A percentile compares a stretch with the other conserved stretches of the same genome.
These are phyloP conservation scores for Aricia artaxerxes DNA, from an alignment of 2,888 invertebrate species.

Conservation along the genomic window DNA sequence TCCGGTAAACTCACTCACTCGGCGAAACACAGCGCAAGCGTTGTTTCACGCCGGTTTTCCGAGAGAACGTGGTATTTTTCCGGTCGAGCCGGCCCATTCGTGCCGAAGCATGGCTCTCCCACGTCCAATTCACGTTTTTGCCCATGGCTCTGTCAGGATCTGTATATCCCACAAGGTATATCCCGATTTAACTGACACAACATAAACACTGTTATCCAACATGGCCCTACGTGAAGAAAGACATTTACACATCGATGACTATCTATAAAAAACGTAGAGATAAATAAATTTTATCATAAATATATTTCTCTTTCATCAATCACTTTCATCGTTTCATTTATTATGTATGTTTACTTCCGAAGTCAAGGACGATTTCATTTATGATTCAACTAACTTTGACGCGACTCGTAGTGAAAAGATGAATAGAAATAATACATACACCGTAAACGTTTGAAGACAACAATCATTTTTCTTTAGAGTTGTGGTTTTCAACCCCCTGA, in stretches of 20 bases:
- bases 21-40: too few relatives aligned
- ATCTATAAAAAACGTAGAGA: neutral
- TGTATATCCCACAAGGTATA: too few relatives aligned
- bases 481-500: neutral
- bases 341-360: neutral
- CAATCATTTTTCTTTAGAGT: neutral
- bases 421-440: neutral
- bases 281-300: neutral
- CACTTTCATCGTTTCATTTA: neutral
- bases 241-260: neutral
- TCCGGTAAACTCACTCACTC: too few relatives aligned
- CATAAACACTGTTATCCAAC: neutral
- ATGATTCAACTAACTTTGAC: too few relatives aligned
- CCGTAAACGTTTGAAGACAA: neutral
- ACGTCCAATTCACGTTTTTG: neutral
- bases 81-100: too few relatives aligned
- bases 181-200: too few relatives aligned
- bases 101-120: too few relatives aligned
- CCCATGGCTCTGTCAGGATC: too few relatives aligned
- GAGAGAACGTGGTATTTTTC: too few relatives aligned
- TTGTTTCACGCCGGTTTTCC: too few relatives aligned
- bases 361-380: neutral
- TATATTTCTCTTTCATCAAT: neutral
- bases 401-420: too few relatives aligned
- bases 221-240: neutral